Evolutionary conservation across 2,797 vertebrate species (phyloP), one percentile per base, ranked within the genome.

Genomic region (Trachops cirrhosus): DNA sequence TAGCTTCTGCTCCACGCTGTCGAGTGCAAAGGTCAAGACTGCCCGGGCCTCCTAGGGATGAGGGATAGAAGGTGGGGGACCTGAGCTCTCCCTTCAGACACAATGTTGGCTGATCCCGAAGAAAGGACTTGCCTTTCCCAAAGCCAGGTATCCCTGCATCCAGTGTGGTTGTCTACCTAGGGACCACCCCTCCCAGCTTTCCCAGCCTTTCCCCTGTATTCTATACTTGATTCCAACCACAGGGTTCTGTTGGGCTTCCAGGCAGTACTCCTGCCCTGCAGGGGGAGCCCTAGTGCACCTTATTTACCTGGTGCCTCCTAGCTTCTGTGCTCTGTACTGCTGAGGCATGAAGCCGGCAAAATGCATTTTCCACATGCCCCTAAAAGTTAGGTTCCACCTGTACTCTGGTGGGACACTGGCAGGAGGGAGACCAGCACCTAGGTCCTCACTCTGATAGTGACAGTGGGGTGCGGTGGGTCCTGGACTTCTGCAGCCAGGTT

Each of bases 11-110:
- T 99, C 98, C 1, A 94, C 94, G 5, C 99, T 99, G 97, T 99
- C 99, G 0, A 99, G 98, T 3, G 99, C 99, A 21, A 99, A 99
- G 0, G 99, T 99, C 98, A 99, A 98, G 84, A 99, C 29, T 0
- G 99, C 99, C 9, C 99, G 98, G 41, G 99, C 99, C 86, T 99
- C 99, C 99, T 99, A 96, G 39, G 68, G 57, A 87, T 0, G 2
- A 87, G 26, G 39, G 26, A 73, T 1, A 90, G 34, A 88, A 67
- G 48, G 32, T 75, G 21, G 59, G 57, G 54, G 15, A 15, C 46
- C 62, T 4, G 39, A 15, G 46, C 41, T 16, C 6, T 75, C 19
- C 34, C 29, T 52, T 41, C 1, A 37, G 64, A 29, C 34, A n/a
- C 37, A 54, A n/a, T 46, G 84, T 62, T 22, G 41, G 75, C 2